phyloP scores from a whole-genome alignment of 2,113 vertebrate genomes.

The Coregonus clupeaformis region DNA sequence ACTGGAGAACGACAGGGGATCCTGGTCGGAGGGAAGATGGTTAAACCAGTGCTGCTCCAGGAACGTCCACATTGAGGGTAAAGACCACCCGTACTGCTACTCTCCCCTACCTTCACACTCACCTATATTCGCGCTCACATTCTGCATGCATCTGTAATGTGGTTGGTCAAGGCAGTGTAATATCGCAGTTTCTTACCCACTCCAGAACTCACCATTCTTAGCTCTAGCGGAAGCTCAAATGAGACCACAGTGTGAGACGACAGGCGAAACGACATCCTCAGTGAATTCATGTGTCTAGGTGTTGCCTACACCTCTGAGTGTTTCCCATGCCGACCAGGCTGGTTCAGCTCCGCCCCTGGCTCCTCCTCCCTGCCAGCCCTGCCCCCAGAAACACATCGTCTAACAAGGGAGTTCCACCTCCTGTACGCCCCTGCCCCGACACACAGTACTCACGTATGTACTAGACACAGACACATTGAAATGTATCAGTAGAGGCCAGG shows the following conservation, averaged over 20 bases:
- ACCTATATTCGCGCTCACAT: neutral
- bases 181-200: no score
- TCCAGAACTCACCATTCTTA: no score
- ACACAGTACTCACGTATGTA: slow-evolving; percentile 85
- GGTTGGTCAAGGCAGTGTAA: neutral
- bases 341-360: slow-evolving; percentile 83
- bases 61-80: slow-evolving; percentile 94
- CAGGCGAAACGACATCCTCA: no score
- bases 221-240: no score
- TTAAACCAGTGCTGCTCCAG: slow-evolving; percentile 92
- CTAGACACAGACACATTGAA: no score
- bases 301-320: slow-evolving; percentile 96
- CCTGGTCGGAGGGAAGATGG: slow-evolving; percentile 86
- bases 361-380: slow-evolving; percentile 85
- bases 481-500: slow-evolving; percentile 52
- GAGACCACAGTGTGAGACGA: no score
- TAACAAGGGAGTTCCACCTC: slow-evolving; percentile 81
- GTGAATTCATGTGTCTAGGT: slow-evolving; percentile 68
- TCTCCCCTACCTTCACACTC: neutral
- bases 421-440: slow-evolving; percentile 80
- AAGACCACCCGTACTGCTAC: no score
- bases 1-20: no score
- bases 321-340: slow-evolving; percentile 91
- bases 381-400: slow-evolving; percentile 90
- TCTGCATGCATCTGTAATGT: no score